Conservation (phyloP, 2,888 invertebrate genomes). For the Odontothrips loti region DNA sequence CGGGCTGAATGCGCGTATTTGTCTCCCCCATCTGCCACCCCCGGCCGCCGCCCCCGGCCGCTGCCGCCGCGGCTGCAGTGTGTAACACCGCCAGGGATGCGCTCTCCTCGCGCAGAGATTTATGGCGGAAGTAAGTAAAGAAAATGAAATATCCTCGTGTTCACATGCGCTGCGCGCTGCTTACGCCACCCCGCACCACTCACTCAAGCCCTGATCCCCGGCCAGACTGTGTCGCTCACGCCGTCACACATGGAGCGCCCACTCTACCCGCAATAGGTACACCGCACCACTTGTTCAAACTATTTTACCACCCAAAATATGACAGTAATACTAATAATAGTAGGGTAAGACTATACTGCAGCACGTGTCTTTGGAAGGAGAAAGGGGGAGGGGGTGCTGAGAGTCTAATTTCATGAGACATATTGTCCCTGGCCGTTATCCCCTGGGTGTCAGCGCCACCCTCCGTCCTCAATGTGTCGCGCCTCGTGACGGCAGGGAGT, state of each 20-base stretch:
- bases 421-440: too few species aligned
- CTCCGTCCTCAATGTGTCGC: too few species aligned
- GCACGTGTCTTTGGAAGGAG: too few species aligned
- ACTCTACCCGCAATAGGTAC: too few species aligned
- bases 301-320: too few species aligned
- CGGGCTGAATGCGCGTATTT: not conserved
- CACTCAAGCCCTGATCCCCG: not conserved
- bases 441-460: too few species aligned
- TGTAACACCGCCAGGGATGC: not conserved
- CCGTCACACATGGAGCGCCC: not conserved
- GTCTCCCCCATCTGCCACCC: not conserved
- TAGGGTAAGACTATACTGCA: too few species aligned
- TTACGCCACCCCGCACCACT: not conserved
- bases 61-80: not conserved
- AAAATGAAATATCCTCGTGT: constrained; percentile 4
- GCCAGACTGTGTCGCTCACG: not conserved
- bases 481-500: too few species aligned
- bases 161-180: not conserved
- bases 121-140: constrained; percentile 1
- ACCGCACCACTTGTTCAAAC: too few species aligned
- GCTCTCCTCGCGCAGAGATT: not conserved
- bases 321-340: too few species aligned
- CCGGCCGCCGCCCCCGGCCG: not conserved
- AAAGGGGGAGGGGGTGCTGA: too few species aligned
- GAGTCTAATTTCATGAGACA: too few species aligned